Percentiles rank a stretch among this genome's conserved stretches.
Evolutionary conservation across 1,140 invertebrate species (phyloP).

Genomic region (Rhagoletis zephyria): DNA sequence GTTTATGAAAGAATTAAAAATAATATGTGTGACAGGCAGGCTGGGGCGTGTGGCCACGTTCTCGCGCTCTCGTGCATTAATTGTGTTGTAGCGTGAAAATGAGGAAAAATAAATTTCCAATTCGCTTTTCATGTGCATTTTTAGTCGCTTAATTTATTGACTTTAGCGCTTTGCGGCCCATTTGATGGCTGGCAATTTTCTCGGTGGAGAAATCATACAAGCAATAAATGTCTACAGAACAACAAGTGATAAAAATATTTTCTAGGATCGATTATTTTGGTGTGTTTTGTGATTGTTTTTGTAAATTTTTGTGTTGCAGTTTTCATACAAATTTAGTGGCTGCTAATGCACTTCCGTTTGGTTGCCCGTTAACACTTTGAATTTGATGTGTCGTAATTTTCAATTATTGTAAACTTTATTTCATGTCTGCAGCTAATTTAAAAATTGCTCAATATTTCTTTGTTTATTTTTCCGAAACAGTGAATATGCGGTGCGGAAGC

Average conservation of each 20-base stretch:
- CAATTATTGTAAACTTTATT: not conserved
- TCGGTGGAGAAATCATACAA: not conserved
- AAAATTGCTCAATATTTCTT: not conserved
- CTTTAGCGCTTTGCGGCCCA: slow-evolving; percentile 4
- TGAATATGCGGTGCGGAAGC: too few species aligned
- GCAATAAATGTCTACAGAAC: not conserved
- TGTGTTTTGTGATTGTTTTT: not conserved
- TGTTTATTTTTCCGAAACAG: not conserved
- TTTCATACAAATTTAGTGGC: not conserved
- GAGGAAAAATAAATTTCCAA: not conserved
- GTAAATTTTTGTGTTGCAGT: not conserved
- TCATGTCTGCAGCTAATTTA: not conserved
- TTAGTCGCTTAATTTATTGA: slow-evolving; percentile 22
- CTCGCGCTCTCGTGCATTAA: not conserved
- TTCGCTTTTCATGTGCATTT: not conserved
- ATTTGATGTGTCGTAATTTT: not conserved
- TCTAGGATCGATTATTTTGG: not conserved
- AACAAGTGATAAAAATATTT: not conserved
- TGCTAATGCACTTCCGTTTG: not conserved
- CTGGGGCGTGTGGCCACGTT: slow-evolving; percentile 25
- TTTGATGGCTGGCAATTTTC: slow-evolving; percentile 1
- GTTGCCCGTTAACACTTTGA: not conserved
- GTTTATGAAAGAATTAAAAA: slow-evolving; percentile 42
- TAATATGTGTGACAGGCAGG: slow-evolving; percentile 14
- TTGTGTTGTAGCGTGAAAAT: not conserved